These are phyloP conservation scores for Autographa gamma DNA, from an alignment of 2,888 invertebrate species.

Conservation along the genomic window DNA sequence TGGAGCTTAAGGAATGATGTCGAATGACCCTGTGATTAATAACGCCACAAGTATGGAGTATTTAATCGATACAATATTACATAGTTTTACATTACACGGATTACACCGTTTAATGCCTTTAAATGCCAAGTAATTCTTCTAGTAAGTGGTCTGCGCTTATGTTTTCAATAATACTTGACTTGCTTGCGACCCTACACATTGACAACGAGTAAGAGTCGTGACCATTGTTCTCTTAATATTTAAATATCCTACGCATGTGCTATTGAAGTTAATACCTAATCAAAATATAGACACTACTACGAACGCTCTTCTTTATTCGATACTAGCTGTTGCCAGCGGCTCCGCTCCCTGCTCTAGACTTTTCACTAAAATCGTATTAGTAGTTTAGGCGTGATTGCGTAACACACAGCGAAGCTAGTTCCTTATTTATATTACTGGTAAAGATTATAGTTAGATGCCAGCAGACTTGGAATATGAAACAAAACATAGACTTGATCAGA, in stretches of 20 bases:
- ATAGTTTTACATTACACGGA: neutral
- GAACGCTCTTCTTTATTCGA: neutral
- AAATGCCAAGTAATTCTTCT: neutral
- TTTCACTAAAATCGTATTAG: too few species aligned
- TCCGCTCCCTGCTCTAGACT: too few species aligned
- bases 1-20: neutral
- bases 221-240: conserved; percentile 7
- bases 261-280: conserved; percentile 3
- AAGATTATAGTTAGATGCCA: neutral
- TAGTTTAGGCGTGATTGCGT: too few species aligned
- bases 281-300: neutral
- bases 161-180: neutral
- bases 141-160: neutral
- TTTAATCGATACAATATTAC: neutral
- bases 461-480: neutral
- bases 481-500: neutral
- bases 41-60: neutral
- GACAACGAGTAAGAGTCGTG: neutral
- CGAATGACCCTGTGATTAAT: neutral
- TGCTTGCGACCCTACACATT: neutral
- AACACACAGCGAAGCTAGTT: too few species aligned
- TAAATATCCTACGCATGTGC: neutral
- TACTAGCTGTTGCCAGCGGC: too few species aligned
- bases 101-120: neutral
- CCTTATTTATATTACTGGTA: too few species aligned